Base-by-base conservation (phyloP, 2,113 vertebrate genomes). In the Esox niger region DNA sequence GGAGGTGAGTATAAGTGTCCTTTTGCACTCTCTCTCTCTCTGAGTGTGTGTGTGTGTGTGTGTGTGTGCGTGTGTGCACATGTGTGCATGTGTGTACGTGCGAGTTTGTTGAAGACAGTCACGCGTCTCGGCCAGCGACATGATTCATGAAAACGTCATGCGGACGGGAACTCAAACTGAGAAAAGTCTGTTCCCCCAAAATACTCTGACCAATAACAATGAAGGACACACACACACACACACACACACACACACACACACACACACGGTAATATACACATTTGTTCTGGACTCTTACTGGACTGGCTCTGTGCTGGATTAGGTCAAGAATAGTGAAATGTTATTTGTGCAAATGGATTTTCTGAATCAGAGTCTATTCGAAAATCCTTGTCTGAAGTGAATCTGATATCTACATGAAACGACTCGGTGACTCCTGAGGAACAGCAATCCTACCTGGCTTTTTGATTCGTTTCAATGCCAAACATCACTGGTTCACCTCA, bases 121-220 rank as follows among this genome's bases (percentile, higher is more conserved):
- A 68, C 70, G 69, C 71, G 81, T 80, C 81, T 85, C 77, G 7
- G 70, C 70, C 79, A 84, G 74, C 60, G 77, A 83, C 84, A 85
- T 86, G 82, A 89, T 84, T 88, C 81, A 84, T 86, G 84, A 82
- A 82, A 85, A 86, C 80, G 79, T 79, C 84, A 83, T 17, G 59
- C 76, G 84, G 83, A 87, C 75, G 70, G 73, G 74, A 78, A 15
- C 68, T 84, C 86, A 84, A 79, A 87, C 86, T 71, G 84, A 83
- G 75, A 81, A 75, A 80, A 80, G 69, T 82, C 80, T 83, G 84
- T 75, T 76, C 73, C 79, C 86, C 80, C 73, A 83, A 85, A 86
- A 86, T 86, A 87, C 76, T 79, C 75, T 86, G 78, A 88, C 79
- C 86, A 84, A 88, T 86, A 70, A 73, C 74, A 81, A 75, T 71